Base-by-base conservation (phyloP, 2,113 vertebrate species). In the Hypomesus transpacificus region DNA sequence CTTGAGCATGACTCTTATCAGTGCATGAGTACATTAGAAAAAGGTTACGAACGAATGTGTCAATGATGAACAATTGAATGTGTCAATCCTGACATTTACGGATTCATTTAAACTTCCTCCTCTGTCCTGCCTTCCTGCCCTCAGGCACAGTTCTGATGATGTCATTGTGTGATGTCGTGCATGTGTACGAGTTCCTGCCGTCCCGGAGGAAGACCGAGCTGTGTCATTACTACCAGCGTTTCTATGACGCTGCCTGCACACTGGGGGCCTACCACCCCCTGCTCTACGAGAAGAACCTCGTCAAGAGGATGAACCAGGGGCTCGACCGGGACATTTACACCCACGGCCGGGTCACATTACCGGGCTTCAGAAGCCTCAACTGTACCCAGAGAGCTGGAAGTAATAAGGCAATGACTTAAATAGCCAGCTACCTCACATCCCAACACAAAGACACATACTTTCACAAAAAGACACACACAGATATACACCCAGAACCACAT, bases 211-310 rank as follows among this genome's bases (percentile, higher is more conserved):
- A 89, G 84, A 93, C 92, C 0, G 88, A 91, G 78, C 90, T 90
- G 8, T 94, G 93, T 70, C 92, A 93, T 61, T 94, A 93, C 75
- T 93, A 92, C 84, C 91, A 94, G 85, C 86, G 83, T 3, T 93
- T 91, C 83, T 84, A 73, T 3, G 92, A 93, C 18, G 85, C 87
- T 0, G 92, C 92, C 54, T 94, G 93, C 89, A 93, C 92, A 0
- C 79, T 93, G 0, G 93, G 92, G 0, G 91, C 93, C 24, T 93
- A 92, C 84, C 92, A 94, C 83, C 92, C 93, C 0, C 84, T 94
- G 74, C 85, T 93, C 21, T 93, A 93, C 53, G 93, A 94, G 83
- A 94, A 94, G 81, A 92, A 93, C 82, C 78, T 94, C 78, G 90
- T 93, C 1, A 91, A 92, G 21, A 80, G 90, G 16, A 92, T 93